A percentile compares a stretch with the other conserved stretches of the same genome.
These are phyloP conservation scores for Trachelus troglodyta DNA, from an alignment of 2,888 invertebrate species.

Conservation along the genomic window DNA sequence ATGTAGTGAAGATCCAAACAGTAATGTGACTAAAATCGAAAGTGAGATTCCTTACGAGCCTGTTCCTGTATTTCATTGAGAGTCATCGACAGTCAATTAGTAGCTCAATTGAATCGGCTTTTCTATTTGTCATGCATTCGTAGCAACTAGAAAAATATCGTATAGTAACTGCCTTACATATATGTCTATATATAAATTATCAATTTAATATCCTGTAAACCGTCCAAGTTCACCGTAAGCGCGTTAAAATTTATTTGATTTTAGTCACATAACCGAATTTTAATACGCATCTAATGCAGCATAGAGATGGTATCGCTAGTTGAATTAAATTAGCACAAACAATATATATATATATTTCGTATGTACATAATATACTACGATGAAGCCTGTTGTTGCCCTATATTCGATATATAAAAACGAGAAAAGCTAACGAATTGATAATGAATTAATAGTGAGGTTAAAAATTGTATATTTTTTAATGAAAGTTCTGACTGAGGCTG, in stretches of 20 bases:
- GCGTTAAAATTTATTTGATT: background rate
- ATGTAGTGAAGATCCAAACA: background rate
- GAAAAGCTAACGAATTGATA: background rate
- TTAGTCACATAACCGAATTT: background rate
- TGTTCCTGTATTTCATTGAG: background rate
- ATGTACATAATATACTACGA: background rate
- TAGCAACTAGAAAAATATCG: background rate
- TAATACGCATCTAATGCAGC: background rate
- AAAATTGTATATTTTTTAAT: constrained; percentile 25
- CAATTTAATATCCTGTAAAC: background rate
- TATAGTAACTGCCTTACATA: background rate
- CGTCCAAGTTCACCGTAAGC: background rate
- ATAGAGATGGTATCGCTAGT: background rate
- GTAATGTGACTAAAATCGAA: background rate
- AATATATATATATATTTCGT: background rate
- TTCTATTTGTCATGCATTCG: background rate
- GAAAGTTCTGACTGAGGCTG: constrained; percentile 28
- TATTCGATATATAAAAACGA: background rate
- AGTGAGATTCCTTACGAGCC: background rate
- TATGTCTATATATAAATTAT: background rate
- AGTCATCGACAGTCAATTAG: background rate
- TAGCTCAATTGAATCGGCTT: background rate
- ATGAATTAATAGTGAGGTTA: background rate
- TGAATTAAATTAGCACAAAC: background rate
- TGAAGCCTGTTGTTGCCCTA: background rate